Evolutionary conservation across 2,888 invertebrate species (phyloP), one percentile per base, ranked within the genome.

Genomic region (Drosophila dives): DNA sequence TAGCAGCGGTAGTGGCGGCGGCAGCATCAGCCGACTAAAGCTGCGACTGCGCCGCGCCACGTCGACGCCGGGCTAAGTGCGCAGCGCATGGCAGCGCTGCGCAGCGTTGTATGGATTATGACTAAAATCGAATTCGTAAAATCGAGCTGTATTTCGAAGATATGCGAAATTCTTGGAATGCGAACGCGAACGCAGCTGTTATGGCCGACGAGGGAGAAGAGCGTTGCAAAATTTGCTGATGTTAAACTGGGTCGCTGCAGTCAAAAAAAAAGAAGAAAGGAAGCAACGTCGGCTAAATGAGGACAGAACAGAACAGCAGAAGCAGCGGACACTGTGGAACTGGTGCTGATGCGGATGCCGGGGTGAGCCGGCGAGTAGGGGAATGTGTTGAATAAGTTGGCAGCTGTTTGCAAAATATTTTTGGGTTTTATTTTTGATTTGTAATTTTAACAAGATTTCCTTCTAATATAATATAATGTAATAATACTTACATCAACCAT

Each of bases 51-150:
- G 83, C 42, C 90, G 85, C 38, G 80, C 73, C 54, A 88, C 75
- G 53, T 89, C 85, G 20, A 86, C 85, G 33, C 90, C 90, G n/a
- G 85, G 89, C 33, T 86, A 86, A 62, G 23, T 45, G 55, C 45
- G 26, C 61, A 51, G 33, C 51, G 29, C 64, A 55, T 63, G 15
- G 38, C 29, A 17, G 50, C 50, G 50, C 50, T 50, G n/a, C 12
- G 45, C 36, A 38, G 20, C 32, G 40, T 29, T 40, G 5, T 10
- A 15, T 56, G n/a, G 38, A 29, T 17, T 54, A 12, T 26, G 20
- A 45, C 42, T 20, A 32, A n/a, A 56, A 42, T 15, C 29, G 29
- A 56, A 3, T n/a, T 38, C 38, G 32, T 29, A 49, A 50, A 45
- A 29, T 51, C 29, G 12, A 55, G 34, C 29, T 42, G 60, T 61